Evolutionary conservation across 2,113 vertebrate species (phyloP), one percentile per base, ranked within the genome.

Genomic region (Engraulis encrasicolus): DNA sequence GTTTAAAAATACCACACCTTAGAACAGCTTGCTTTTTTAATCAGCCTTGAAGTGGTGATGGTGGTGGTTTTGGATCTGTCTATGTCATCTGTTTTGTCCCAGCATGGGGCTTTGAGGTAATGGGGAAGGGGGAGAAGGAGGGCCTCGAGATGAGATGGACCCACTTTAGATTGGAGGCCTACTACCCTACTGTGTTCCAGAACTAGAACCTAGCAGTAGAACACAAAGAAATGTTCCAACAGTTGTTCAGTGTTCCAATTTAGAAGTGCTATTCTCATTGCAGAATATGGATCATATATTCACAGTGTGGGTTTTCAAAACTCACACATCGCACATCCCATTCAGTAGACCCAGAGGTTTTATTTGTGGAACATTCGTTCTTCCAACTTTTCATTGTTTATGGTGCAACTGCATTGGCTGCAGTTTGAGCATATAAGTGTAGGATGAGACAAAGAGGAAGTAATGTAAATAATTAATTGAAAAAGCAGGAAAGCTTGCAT

Each of bases 1-100:
- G 58, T 66, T 66, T 66, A 66, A 66, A 66, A 31, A 66, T 66
- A 66, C 58, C 23, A 66, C 58, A 66, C 23, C 9, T 66, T 27
- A 66, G 3, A 66, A 66, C 23, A 31, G 58, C 58, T 66, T 66
- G n/a, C n/a, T n/a, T 14, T 66, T 27, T 66, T 12, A 9, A 27
- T 66, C 58, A 27, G 12, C 58, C 58, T 66, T 1, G n/a, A 27
- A 31, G 23, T 12, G 31, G 11, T 7, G 23, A 23, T 27, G 1
- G 23, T 11, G 58, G n/a, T n/a, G n/a, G n/a, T n/a, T n/a, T n/a
- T n/a, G n/a, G n/a, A n/a, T n/a, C 15, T 7, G 58, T 27, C 58
- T 66, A 14, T 66, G 23, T 31, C 15, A 14, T 27, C 58, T 1
- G 50, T 54, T 27, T 23, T 27, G n/a, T 27, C 23, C 23, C 1